phyloP scores from a whole-genome alignment of 1,140 invertebrate species.

The Drosophila lini region DNA sequence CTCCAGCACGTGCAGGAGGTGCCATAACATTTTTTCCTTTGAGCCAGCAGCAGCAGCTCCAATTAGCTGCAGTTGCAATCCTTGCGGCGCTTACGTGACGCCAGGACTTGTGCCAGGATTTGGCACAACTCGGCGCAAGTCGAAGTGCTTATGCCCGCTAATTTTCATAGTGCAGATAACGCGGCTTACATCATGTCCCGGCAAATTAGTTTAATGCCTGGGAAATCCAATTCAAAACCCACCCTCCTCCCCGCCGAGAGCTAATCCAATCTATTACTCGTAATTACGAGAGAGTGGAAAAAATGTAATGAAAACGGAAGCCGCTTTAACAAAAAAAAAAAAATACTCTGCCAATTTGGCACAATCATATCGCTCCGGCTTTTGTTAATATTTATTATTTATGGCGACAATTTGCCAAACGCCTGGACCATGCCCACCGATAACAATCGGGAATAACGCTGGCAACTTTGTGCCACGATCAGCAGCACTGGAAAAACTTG shows the following conservation, averaged over 20 bases:
- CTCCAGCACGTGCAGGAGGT: conserved; percentile 42
- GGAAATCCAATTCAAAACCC: conserved; percentile 5
- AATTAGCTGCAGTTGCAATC: conserved; percentile 60
- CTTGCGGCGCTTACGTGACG: conserved; percentile 55
- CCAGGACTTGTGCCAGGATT: conserved; percentile 36
- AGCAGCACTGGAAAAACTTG: conserved; percentile 26
- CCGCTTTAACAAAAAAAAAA: conserved; percentile 2
- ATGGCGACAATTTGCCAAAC: conserved; percentile 59
- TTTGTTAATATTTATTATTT: conserved; percentile 57
- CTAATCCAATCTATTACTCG: conserved; percentile 45
- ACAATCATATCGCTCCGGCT: conserved; percentile 35
- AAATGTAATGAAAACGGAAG: conserved; percentile 25
- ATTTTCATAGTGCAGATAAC: conserved; percentile 45
- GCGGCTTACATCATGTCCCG: conserved; percentile 37
- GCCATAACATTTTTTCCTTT: conserved; percentile 60
- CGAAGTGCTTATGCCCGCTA: conserved; percentile 38
- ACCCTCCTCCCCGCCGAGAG: not conserved
- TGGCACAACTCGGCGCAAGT: conserved; percentile 35
- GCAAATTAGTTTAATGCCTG: conserved; percentile 31
- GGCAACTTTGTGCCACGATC: conserved; percentile 53
- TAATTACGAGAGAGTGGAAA: conserved; percentile 7
- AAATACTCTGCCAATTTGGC: conserved; percentile 32
- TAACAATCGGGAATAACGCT: conserved; percentile 16
- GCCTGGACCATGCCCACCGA: conserved; percentile 24
- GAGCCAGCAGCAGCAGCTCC: conserved; percentile 32